A percentile compares a stretch with the other conserved stretches of the same genome.
Conservation (phyloP, 2,888 invertebrate species). For the Tenthredo distinguenda region DNA sequence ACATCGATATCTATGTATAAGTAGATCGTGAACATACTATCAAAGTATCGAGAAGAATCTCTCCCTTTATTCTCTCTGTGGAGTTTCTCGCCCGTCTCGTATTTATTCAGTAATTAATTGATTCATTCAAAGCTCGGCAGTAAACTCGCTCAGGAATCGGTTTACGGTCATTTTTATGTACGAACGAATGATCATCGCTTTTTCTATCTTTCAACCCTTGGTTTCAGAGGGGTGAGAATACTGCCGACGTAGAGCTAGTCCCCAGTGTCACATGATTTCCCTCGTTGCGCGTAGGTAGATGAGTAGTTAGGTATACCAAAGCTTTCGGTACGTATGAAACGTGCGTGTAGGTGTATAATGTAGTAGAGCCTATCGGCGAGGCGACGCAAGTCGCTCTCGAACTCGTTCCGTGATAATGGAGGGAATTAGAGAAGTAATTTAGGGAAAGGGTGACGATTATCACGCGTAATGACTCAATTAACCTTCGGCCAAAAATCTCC, state of each 20-base stretch:
- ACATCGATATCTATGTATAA: background rate
- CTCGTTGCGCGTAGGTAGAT: background rate
- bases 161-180: background rate
- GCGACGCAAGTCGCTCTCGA: conserved; percentile 55
- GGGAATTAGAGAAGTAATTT: conserved; percentile 62
- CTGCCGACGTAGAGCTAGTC: background rate
- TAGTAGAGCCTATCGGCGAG: conserved; percentile 15
- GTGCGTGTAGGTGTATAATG: conserved; percentile 18
- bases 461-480: conserved; percentile 63
- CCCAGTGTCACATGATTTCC: background rate
- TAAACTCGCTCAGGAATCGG: background rate
- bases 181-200: background rate
- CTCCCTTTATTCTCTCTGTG: background rate
- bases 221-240: background rate
- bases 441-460: conserved; percentile 59
- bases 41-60: background rate
- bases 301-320: background rate
- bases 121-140: background rate
- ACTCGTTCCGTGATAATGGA: conserved; percentile 60
- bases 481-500: conserved; percentile 56
- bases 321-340: background rate
- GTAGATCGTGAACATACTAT: background rate
- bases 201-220: background rate
- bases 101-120: background rate
- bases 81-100: background rate